A percentile compares a stretch with the other conserved stretches of the same genome.
Conservation (phyloP, 2,888 invertebrate genomes). For the Tenthredo mesomela region DNA sequence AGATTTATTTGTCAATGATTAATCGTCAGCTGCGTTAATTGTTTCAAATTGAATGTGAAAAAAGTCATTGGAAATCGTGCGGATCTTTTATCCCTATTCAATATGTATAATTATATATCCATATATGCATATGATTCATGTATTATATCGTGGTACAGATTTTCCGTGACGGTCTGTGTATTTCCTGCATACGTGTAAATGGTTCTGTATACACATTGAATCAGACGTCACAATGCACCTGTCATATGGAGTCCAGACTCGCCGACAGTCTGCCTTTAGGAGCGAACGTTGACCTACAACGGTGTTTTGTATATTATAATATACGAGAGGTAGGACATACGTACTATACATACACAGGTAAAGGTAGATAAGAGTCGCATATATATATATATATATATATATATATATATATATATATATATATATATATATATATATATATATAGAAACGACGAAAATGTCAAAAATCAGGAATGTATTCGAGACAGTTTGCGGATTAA, state of each 20-base stretch:
- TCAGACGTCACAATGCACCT: constrained; percentile 32
- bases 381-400: too few relatives aligned
- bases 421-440: too few relatives aligned
- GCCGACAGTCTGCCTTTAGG: constrained; percentile 2
- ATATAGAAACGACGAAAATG: neutral
- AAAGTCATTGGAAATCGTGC: too few relatives aligned
- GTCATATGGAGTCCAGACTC: constrained; percentile 32
- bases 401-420: too few relatives aligned
- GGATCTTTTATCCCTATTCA: too few relatives aligned
- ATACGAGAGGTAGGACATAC: neutral
- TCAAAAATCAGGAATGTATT: constrained; percentile 19
- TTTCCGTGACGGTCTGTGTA: neutral
- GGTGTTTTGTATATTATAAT: constrained; percentile 43
- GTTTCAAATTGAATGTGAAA: neutral
- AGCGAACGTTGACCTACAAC: constrained; percentile 50
- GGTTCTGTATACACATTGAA: neutral
- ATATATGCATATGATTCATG: too few relatives aligned
- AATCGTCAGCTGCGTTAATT: neutral
- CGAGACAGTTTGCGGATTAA: neutral
- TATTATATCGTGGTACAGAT: neutral
- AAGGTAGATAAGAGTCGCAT: neutral
- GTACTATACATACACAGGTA: neutral
- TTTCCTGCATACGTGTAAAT: neutral
- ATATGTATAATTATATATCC: too few relatives aligned
- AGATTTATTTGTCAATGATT: neutral